Percentiles rank a stretch among this genome's conserved stretches.
Evolutionary conservation across 2,113 vertebrate species (phyloP).

Genomic region (Hydrolagus affinis): DNA sequence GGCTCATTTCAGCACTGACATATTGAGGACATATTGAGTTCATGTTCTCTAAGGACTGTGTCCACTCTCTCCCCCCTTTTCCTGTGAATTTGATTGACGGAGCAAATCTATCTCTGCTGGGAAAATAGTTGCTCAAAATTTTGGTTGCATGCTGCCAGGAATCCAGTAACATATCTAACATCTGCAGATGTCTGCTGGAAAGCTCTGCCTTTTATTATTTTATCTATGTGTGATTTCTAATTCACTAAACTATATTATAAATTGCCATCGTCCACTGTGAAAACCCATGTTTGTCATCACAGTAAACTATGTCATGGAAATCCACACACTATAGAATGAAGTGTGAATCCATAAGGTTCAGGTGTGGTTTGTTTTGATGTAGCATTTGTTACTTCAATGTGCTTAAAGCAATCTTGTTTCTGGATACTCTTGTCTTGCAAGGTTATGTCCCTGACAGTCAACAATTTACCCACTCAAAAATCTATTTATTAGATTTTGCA

Average conservation of each 20-base stretch:
- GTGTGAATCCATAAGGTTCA: background rate
- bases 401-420: too few relatives aligned
- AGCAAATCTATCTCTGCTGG: conserved; percentile 9
- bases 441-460: too few relatives aligned
- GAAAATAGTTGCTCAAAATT: conserved; percentile 6
- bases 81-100: background rate
- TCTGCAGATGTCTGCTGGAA: background rate
- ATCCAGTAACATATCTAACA: background rate
- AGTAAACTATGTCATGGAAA: background rate
- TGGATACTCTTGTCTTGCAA: too few relatives aligned
- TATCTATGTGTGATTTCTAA: background rate
- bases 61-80: background rate
- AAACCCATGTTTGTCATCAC: background rate
- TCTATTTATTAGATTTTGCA: too few relatives aligned
- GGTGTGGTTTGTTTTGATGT: background rate
- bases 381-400: too few relatives aligned
- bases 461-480: too few relatives aligned
- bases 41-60: background rate
- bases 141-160: background rate
- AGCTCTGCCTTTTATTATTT: background rate
- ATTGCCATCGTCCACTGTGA: background rate
- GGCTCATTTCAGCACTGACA: background rate
- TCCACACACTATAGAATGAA: background rate
- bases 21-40: background rate
- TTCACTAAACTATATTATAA: background rate